Evolutionary conservation across 2,888 invertebrate genomes (phyloP), one percentile per base, ranked within the genome.

Genomic region (Rutpela maculata): DNA sequence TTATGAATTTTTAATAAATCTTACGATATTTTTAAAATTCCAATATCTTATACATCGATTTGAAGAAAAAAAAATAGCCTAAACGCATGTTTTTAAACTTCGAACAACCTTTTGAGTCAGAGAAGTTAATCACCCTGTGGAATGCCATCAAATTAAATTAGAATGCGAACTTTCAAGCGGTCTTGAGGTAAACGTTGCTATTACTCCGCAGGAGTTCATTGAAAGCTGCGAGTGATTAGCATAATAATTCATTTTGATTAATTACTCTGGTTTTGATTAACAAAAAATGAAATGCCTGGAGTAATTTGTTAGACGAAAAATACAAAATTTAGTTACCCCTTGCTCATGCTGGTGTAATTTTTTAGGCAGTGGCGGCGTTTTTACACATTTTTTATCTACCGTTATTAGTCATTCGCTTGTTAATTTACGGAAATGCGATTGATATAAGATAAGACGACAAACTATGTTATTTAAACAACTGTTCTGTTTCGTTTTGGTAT

Each of bases 171-270:
- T 7, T 43, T 2, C 15, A 15, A 15, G 15, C 50, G 43, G 43
- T 50, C 50, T 50, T n/a, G 50, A 50, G 50, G 50, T 50, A 50
- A 50, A 43, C 15, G 43, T 3, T 3, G 15, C 15, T 50, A 50
- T 50, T 15, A 50, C 50, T 12, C 43, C 11, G 4, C 43, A 15
- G 43, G 43, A 43, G 2, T 43, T 15, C 43, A 43, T 43, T 11
- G 15, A 43, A 43, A 11, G 43, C 43, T 50, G 50, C n/a, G 50
- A 50, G 50, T 50, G 50, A 50, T 50, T 50, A 50, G 50, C n/a
- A 15, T n/a, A 50, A 50, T n/a, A 50, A 50, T 50, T 50, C 50
- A 50, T 50, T 50, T 50, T 50, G 50, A 50, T 50, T 50, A 50
- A 50, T 50, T 50, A 50, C n/a, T 50, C n/a, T 50, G 50, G 15